Conservation (phyloP, 2,113 vertebrate species). For the Gadus chalcogrammus region DNA sequence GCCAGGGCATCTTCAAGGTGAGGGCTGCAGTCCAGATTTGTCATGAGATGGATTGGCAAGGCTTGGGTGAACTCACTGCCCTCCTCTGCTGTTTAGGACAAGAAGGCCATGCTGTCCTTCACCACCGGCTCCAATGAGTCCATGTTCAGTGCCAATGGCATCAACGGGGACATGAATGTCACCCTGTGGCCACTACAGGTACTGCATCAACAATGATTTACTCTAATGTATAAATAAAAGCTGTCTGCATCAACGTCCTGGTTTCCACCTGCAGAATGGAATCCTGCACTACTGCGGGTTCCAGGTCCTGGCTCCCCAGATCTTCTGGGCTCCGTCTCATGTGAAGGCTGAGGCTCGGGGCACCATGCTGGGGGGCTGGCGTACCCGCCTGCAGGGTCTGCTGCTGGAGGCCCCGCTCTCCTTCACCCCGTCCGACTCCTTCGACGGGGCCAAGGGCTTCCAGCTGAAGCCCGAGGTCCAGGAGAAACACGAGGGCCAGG, state of each 20-base stretch:
- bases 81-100: constrained; percentile 61
- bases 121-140: constrained; percentile 73
- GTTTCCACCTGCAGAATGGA: constrained; percentile 68
- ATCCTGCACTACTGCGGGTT: constrained; percentile 81
- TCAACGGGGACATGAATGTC: constrained; percentile 81
- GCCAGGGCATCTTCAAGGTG: constrained; percentile 75
- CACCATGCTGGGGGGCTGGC: constrained; percentile 62
- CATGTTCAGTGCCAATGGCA: constrained; percentile 74
- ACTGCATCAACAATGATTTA: not conserved
- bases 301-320: constrained; percentile 79
- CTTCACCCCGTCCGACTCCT: constrained; percentile 67
- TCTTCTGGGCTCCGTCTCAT: constrained; percentile 67
- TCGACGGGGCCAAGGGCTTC: constrained; percentile 68
- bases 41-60: rapidly evolving
- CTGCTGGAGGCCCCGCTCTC: constrained; percentile 45
- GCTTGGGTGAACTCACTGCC: not conserved
- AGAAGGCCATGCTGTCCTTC: constrained; percentile 80
- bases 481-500: constrained; percentile 57
- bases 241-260: not conserved
- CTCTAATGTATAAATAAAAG: not conserved
- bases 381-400: constrained; percentile 44
- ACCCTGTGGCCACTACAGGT: constrained; percentile 83
- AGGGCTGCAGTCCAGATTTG: not conserved
- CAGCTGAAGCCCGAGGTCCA: constrained; percentile 65
- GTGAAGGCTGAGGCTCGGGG: constrained; percentile 40